Percentiles rank a stretch among this genome's conserved stretches.
Conservation (phyloP, 2,888 invertebrate genomes). For the Cheilosia impressa region DNA sequence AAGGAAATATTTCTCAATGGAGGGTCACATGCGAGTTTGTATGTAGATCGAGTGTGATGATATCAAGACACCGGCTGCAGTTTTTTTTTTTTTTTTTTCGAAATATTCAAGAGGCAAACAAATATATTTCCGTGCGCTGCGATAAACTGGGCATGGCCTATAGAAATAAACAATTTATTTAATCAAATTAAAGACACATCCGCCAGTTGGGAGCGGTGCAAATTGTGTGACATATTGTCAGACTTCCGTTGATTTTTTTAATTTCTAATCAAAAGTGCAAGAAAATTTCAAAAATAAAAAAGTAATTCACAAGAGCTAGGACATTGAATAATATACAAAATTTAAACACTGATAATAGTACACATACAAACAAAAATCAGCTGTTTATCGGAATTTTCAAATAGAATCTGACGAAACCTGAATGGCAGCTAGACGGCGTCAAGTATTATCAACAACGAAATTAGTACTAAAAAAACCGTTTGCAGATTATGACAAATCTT, state of each 20-base stretch:
- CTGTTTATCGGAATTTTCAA: too few relatives aligned
- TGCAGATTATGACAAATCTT: too few relatives aligned
- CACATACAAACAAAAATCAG: too few relatives aligned
- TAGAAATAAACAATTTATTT: neutral
- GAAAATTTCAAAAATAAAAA: neutral
- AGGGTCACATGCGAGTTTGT: neutral
- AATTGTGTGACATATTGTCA: too few relatives aligned
- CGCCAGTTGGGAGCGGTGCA: neutral
- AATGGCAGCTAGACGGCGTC: too few relatives aligned
- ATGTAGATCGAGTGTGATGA: neutral
- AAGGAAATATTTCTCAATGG: neutral
- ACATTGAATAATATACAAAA: neutral
- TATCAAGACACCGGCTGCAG: neutral
- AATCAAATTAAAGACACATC: neutral
- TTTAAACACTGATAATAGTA: too few relatives aligned
- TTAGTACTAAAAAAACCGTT: too few relatives aligned
- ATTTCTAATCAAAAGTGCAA: neutral
- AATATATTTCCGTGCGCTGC: neutral
- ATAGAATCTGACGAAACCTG: too few relatives aligned
- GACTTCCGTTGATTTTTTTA: neutral
- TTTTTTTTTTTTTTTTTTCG: neutral
- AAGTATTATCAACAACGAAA: too few relatives aligned
- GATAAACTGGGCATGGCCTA: neutral
- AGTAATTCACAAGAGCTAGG: neutral
- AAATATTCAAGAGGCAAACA: neutral